Conservation (phyloP, 2,797 vertebrate genomes). For the Lindbergichthys nudifrons region DNA sequence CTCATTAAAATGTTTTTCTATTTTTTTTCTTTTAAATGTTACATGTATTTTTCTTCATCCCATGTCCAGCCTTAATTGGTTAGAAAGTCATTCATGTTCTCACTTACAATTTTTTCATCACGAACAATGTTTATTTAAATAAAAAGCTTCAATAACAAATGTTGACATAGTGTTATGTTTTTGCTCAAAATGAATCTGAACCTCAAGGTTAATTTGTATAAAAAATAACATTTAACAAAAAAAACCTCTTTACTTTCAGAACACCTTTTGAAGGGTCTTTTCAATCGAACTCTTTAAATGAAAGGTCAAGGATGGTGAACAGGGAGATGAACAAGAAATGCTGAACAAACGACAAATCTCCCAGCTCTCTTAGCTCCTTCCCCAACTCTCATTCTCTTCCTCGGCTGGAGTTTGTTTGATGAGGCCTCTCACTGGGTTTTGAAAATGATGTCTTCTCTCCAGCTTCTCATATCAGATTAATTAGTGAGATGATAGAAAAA, state of each 20-base stretch:
- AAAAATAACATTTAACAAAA: slow-evolving; percentile 1
- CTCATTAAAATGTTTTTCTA: too few species aligned
- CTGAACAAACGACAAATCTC: slow-evolving; percentile 2
- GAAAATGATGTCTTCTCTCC: slow-evolving; percentile 32
- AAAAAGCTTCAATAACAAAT: neutral
- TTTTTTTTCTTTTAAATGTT: neutral
- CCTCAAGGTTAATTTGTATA: neutral
- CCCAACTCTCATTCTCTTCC: neutral
- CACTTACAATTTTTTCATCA: neutral
- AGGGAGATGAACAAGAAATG: neutral
- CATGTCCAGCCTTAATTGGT: neutral
- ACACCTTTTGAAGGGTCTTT: neutral
- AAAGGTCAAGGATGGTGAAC: slow-evolving; percentile 10
- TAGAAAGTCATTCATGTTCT: neutral
- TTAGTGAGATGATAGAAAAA: slow-evolving; percentile 40
- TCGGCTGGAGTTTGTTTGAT: slow-evolving; percentile 41
- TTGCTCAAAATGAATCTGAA: neutral
- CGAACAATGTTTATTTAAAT: neutral
- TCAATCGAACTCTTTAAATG: slow-evolving; percentile 10
- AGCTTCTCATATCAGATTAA: slow-evolving; percentile 54
- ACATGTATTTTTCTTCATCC: neutral
- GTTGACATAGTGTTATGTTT: neutral
- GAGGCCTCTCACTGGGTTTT: slow-evolving; percentile 27
- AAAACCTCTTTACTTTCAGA: neutral
- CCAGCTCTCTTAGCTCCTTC: neutral